Base-by-base conservation (phyloP, 2,888 invertebrate genomes). In the Nemoura dubitans region DNA sequence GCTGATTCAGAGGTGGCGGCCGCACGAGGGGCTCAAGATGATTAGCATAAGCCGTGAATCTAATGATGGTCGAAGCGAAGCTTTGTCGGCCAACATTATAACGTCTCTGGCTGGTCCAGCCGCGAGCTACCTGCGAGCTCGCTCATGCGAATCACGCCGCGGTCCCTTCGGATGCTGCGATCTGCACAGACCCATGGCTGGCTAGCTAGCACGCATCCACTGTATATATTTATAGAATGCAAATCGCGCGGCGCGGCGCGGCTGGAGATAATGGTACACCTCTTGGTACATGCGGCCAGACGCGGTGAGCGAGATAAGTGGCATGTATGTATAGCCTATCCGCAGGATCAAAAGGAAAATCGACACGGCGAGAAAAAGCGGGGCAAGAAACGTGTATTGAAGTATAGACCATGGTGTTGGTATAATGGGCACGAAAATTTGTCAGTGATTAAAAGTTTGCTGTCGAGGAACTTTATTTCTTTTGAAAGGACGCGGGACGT, bases 31-130 rank as follows among this genome's bases (percentile, higher is more conserved):
- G 78, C 78, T 36, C 36, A 78, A 6, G 78, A n/a, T 28, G 78
- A 78, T 78, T 78, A 78, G 78, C 78, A 78, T 78, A 78, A 78
- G 78, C 27, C 78, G 78, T 78, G 78, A 78, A 14, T 78, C 78
- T 78, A 78, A 78, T 78, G 78, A 28, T 27, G 27, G 78, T 78
- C 16, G 78, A 26, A 78, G 78, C 16, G 78, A 26, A 78, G 78
- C 78, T 78, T 78, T 78, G 78, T 78, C 78, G 78, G 78, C 10
- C 78, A 78, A 59, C 59, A 59, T 59, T 59, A 59, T 59, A 59
- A 59, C 59, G 21, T 59, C 59, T 59, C 59, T 14, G 78, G 25
- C 78, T 78, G 78, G 78, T 78, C 78, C 78, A 10, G 78, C 78
- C 78, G 26, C 78, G 28, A 28, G 78, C 59, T 59, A 59, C 16